Base-by-base conservation (phyloP, 2,797 vertebrate genomes). In the Premnoplex brunnescens region DNA sequence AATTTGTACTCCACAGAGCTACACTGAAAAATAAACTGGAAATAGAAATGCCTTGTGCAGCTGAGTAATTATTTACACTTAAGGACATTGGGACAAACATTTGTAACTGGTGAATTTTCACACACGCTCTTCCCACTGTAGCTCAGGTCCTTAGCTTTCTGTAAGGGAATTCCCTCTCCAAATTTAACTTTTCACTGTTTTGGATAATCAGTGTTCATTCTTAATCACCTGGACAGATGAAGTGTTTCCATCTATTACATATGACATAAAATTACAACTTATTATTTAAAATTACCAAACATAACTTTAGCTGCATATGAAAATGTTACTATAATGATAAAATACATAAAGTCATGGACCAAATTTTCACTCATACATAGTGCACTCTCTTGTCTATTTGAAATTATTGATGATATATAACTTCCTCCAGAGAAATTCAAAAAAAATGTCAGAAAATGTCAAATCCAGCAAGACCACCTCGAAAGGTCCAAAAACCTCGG, bases 401-500 rank as follows among this genome's bases (percentile, higher is more conserved):
- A 78, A 88, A 72, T 67, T 52, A 72, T 43, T 89, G 23, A 95
- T 78, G 12, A 49, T 27, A 52, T 1, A 0, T 97, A n/a, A 96
- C 73, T 90, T 91, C 91, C n/a, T 86, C 96, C 95, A 86, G 55
- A 68, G 54, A 90, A 82, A 71, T 75, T 83, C 80, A 74, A 89
- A 92, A 94, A 94, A 87, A 87, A 98, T 98, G 97, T 58, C 92
- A 52, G n/a, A 80, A 73, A 85, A 22, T 28, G 7, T 3, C 49
- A 15, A 1, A 85, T 60, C 96, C 5, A 12, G 64, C 36, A 85
- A 95, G 85, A 90, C 68, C 21, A 21, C 37, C n/a, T 43, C 16
- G 9, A 85, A 97, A 77, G 34, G 84, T 85, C 13, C 46, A 62
- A 85, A 81, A 77, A 30, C 17, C 13, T 74, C 86, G 0, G 36